Conservation (phyloP, 2,888 invertebrate genomes). For the Clitarchus hookeri region DNA sequence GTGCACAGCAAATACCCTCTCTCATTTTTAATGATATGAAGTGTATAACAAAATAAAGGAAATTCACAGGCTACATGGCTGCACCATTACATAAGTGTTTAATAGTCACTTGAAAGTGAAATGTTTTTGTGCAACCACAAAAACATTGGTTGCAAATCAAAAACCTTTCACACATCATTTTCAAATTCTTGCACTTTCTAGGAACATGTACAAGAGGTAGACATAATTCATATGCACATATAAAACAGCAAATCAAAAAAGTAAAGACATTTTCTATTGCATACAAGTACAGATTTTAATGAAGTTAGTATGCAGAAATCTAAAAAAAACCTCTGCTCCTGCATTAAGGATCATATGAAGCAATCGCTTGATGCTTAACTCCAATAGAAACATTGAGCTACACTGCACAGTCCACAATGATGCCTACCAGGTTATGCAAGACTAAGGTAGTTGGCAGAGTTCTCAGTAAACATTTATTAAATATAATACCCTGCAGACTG, state of each 20-base stretch:
- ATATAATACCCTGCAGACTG: not conserved
- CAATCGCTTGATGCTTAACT: too few relatives aligned
- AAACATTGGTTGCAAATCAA: not conserved
- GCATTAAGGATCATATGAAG: too few relatives aligned
- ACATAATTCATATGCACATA: not conserved
- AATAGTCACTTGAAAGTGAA: not conserved
- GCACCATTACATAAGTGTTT: not conserved
- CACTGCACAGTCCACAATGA: too few relatives aligned
- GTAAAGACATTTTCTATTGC: not conserved
- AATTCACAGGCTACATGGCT: not conserved
- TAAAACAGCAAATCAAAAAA: not conserved
- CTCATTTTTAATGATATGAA: not conserved
- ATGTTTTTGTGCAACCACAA: not conserved
- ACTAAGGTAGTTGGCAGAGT: too few relatives aligned
- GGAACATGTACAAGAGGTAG: slow-evolving; percentile 14
- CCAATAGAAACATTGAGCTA: too few relatives aligned
- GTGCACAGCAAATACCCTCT: not conserved
- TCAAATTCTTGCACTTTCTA: slow-evolving; percentile 12
- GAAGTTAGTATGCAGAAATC: not conserved
- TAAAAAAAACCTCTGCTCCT: too few relatives aligned
- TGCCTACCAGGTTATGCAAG: too few relatives aligned
- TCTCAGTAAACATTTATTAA: too few relatives aligned
- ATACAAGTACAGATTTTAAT: not conserved
- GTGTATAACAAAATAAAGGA: not conserved
- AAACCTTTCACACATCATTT: not conserved